These are phyloP conservation scores for Sebastes nivosus DNA, from an alignment of 2,797 vertebrate species.

Conservation along the genomic window DNA sequence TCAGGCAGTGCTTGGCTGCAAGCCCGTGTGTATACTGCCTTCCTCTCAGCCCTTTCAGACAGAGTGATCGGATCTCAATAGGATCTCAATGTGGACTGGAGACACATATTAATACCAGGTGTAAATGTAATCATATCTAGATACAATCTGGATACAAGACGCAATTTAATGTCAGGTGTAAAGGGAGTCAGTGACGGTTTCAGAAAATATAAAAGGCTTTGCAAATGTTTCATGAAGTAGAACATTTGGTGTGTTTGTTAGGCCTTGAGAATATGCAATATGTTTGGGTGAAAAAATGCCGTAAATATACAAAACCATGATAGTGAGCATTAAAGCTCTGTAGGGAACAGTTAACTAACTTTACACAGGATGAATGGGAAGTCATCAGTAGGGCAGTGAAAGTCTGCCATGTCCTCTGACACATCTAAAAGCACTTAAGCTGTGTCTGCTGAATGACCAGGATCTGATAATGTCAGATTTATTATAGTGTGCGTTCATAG, in stretches of 20 bases:
- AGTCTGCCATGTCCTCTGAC: constrained; percentile 74
- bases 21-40: no score
- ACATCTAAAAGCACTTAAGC: constrained; percentile 78
- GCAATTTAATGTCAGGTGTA: neutral
- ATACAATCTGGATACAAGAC: no score
- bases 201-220: neutral
- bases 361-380: constrained; percentile 64
- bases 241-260: neutral
- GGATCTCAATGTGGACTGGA: no score
- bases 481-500: constrained; percentile 62
- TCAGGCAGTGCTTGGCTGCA: no score
- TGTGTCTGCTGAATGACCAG: constrained; percentile 70
- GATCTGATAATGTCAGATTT: constrained; percentile 78
- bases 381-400: constrained; percentile 59
- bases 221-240: neutral
- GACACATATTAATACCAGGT: no score
- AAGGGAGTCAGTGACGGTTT: neutral
- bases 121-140: neutral
- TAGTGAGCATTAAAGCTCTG: constrained; percentile 45
- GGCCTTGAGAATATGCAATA: constrained; percentile 5
- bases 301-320: constrained; percentile 46
- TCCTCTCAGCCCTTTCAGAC: no score
- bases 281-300: constrained; percentile 30
- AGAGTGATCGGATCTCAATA: no score
- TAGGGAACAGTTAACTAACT: constrained; percentile 66